phyloP scores from a whole-genome alignment of 1,140 invertebrate genomes.

The Homalodisca vitripennis region DNA sequence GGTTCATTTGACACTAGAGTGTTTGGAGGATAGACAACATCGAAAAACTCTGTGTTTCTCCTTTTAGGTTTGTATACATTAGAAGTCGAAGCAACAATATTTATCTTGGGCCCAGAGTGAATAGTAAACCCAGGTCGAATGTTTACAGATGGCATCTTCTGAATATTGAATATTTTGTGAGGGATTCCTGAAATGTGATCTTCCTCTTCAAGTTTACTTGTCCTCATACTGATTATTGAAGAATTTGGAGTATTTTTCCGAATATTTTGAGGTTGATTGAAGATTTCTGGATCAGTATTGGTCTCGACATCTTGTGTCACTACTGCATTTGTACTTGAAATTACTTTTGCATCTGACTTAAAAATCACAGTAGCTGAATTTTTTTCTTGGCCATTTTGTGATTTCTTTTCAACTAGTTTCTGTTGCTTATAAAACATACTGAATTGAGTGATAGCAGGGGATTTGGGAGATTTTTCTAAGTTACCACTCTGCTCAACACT shows the following conservation, averaged over 20 bases:
- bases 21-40: constrained; percentile 7
- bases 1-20: not conserved
- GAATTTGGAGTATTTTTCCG: not conserved
- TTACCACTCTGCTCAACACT: not conserved
- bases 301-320: not conserved
- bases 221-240: constrained; percentile 3
- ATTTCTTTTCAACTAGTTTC: not conserved
- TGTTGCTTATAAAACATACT: constrained; percentile 21
- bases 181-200: not conserved
- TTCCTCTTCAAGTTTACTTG: constrained; percentile 9
- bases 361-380: constrained; percentile 15
- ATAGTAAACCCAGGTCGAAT: constrained; percentile 6
- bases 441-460: constrained; percentile 1
- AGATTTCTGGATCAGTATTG: not conserved
- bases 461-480: not conserved
- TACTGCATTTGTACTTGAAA: not conserved
- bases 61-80: not conserved
- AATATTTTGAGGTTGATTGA: not conserved
- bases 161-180: not conserved
- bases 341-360: constrained; percentile 9
- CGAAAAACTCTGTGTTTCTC: constrained; percentile 20
- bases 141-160: constrained; percentile 10
- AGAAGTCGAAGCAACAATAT: not conserved
- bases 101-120: not conserved
- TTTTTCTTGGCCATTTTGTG: not conserved